Conservation (phyloP, 1,140 invertebrate genomes). For the Plectus sambesii region DNA sequence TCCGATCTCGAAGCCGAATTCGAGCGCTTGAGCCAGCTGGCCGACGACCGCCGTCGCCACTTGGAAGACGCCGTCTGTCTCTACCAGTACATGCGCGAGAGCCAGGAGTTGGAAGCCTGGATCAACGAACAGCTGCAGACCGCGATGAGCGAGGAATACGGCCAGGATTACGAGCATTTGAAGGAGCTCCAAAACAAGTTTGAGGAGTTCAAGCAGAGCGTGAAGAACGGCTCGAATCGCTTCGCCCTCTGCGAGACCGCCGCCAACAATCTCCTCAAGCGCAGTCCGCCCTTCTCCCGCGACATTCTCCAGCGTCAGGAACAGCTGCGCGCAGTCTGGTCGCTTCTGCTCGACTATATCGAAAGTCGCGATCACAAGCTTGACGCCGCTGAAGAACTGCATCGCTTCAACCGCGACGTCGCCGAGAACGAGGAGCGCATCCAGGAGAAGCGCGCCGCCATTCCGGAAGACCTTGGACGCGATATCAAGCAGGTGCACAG, state of each 20-base stretch:
- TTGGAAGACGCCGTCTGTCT: conserved; percentile 55
- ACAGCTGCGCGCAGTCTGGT: conserved; percentile 75
- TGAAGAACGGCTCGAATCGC: conserved; percentile 77
- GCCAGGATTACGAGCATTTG: conserved; percentile 90
- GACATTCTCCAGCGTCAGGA: conserved; percentile 77
- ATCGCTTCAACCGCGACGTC: conserved; percentile 88
- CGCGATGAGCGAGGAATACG: conserved; percentile 85
- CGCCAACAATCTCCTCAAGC: conserved; percentile 68
- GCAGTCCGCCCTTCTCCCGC: conserved; percentile 61
- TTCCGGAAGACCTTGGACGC: conserved; percentile 70
- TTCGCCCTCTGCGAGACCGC: conserved; percentile 83
- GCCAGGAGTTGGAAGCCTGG: conserved; percentile 79
- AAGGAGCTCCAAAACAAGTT: conserved; percentile 80
- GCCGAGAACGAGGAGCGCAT: conserved; percentile 79
- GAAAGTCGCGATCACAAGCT: conserved; percentile 71
- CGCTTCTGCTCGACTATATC: conserved; percentile 70
- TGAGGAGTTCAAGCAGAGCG: conserved; percentile 80
- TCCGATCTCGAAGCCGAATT: conserved; percentile 58
- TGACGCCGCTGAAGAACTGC: conserved; percentile 82
- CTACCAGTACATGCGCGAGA: conserved; percentile 83
- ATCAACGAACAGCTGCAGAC: conserved; percentile 80
- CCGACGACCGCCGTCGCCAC: conserved; percentile 56
- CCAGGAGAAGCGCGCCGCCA: conserved; percentile 68
- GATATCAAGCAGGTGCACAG: conserved; percentile 76
- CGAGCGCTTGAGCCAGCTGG: conserved; percentile 52